Conservation (phyloP, 2,888 invertebrate species). For the Pyralis farinalis region DNA sequence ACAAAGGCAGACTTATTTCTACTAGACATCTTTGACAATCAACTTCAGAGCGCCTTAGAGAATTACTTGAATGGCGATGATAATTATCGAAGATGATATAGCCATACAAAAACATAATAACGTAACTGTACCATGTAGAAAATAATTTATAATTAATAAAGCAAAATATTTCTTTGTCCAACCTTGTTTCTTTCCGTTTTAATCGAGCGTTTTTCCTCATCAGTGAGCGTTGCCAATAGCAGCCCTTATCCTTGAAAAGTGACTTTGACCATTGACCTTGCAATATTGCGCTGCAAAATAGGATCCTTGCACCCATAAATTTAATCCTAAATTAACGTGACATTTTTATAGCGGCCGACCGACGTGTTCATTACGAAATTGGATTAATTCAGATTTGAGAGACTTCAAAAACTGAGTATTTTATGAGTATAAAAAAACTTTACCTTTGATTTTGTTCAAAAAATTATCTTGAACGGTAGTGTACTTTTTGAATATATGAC, state of each 20-base stretch:
- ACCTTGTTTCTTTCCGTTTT: no score
- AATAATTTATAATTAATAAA: no score
- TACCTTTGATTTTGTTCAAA: background rate
- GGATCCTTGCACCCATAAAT: constrained; percentile 24
- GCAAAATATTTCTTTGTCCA: no score
- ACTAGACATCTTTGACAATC: no score
- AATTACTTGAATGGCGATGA: no score
- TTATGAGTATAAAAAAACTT: background rate
- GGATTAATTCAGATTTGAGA: constrained; percentile 11
- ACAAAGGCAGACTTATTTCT: no score
- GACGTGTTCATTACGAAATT: constrained; percentile 15
- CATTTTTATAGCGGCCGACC: constrained; percentile 18
- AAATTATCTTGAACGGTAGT: background rate
- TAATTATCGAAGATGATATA: no score
- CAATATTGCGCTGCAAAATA: constrained; percentile 11
- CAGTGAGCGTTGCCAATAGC: constrained; percentile 8
- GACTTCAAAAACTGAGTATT: background rate
- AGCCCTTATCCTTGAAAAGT: constrained; percentile 20
- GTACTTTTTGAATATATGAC: no score
- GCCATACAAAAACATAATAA: no score
- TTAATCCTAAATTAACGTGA: constrained; percentile 18
- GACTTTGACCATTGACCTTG: constrained; percentile 19
- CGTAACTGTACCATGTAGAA: no score
- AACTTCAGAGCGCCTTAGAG: no score
- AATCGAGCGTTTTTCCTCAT: background rate